Base-by-base conservation (phyloP, 2,113 vertebrate genomes). In the Stomatorhinus ivindoensis region DNA sequence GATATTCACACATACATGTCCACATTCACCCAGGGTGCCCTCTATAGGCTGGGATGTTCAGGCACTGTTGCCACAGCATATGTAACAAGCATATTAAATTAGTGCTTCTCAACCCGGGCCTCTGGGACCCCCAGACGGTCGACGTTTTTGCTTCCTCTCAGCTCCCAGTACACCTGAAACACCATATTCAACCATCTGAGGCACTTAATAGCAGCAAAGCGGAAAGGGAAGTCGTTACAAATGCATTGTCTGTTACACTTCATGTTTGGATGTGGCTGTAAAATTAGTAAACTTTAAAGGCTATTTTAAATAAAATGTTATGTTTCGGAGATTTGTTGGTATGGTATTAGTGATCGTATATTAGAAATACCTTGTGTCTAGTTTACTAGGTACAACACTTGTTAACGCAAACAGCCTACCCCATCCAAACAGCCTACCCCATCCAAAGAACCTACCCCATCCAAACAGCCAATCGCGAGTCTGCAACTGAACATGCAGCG, bases 1-100 rank as follows among this genome's bases (percentile, higher is more conserved):
- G 50, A 88, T 87, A 44, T 48, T 42, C 73, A 69, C 90, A 89
- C 85, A 51, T 85, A 88, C 76, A 86, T 87, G 90, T 46, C 87
- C 89, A 90, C 86, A 51, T 55, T 31, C 82, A 88, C 89, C 85
- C 47, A 88, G 31, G 58, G 61, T 13, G 61, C 61, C 61, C n/a
- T 65, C 61, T 31, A 65, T n/a, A 65, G 61, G 61, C 61, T 27
- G n/a, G 61, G 61, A n/a, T 27, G 9, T 65, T 27, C n/a, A 11
- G 27, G 61, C n/a, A 61, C 55, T 58, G 55, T 2, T 58, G 1
- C 55, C 21, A 58, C 1, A 8, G 21, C 0, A 1, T 24, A 58
- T 24, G 21, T 55, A 24, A 24, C 55, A 8, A 58, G 24, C 24
- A 61, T 27, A 61, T 61, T 27, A n/a, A 61, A n/a, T 7, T 11